phyloP scores from a whole-genome alignment of 2,888 invertebrate genomes.

The Acleris literana region DNA sequence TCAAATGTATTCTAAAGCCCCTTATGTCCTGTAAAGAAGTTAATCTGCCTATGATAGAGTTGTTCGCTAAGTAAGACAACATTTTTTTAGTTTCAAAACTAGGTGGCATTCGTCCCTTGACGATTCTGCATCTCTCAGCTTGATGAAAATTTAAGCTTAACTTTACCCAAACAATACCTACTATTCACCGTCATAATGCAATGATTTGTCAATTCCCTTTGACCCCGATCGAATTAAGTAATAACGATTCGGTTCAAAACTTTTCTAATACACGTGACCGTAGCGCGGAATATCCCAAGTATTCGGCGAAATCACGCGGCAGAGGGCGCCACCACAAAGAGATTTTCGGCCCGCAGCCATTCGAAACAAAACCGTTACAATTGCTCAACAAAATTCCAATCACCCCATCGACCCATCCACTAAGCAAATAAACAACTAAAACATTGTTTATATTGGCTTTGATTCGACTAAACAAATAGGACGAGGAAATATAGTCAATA shows the following conservation, averaged over 20 bases:
- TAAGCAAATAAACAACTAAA: slow-evolving; percentile 38
- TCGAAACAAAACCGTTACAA: slow-evolving; percentile 35
- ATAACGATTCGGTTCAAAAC: slow-evolving; percentile 14
- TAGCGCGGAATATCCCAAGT: slow-evolving; percentile 17
- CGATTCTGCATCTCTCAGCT: too few species aligned
- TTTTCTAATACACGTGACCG: slow-evolving; percentile 30
- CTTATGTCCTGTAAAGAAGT: too few species aligned
- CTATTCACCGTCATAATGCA: background rate
- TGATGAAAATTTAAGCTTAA: too few species aligned
- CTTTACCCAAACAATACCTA: too few species aligned
- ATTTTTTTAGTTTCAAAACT: too few species aligned
- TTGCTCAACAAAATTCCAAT: slow-evolving; percentile 39
- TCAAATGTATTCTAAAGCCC: too few species aligned
- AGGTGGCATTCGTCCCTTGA: too few species aligned
- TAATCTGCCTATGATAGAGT: too few species aligned
- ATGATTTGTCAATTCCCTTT: background rate
- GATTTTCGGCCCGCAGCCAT: slow-evolving; percentile 36
- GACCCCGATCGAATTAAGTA: background rate
- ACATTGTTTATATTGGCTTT: slow-evolving; percentile 34
- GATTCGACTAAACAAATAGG: slow-evolving; percentile 20
- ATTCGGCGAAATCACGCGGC: slow-evolving; percentile 27
- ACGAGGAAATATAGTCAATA: slow-evolving; percentile 19
- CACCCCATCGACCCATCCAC: slow-evolving; percentile 32
- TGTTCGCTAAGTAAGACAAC: too few species aligned
- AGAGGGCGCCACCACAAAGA: slow-evolving; percentile 37